Base-by-base conservation (phyloP, 2,888 invertebrate species). In the Boloria euphrosyne region DNA sequence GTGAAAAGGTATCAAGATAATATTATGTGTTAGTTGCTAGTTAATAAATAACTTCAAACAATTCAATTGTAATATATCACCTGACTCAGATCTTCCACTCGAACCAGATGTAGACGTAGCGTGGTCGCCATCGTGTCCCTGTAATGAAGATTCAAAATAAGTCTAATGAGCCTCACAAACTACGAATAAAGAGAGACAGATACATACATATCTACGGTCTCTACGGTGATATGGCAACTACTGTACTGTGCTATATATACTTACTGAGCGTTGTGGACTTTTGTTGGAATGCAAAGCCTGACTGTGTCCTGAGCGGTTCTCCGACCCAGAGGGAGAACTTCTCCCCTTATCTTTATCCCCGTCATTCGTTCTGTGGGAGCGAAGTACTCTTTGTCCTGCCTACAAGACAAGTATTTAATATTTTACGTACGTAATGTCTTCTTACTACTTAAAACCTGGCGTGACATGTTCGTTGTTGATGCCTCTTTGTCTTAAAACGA, bases 291-390 rank as follows among this genome's bases (percentile, higher is more conserved):
- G 85, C 77, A 87, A 81, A 76, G 82, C 77, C 71, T 83, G 82
- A 76, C 76, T 77, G 66, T 80, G 78, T 73, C 81, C 80, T 61
- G 82, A 80, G 66, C 82, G 77, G 66, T 73, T 75, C 67, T 79
- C 81, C 63, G 83, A 76, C 74, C 84, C 85, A 67, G 81, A 80
- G 74, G 90, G 89, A 73, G 89, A 90, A 65, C 83, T 85, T 79
- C 87, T 81, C 78, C 80, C 93, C 79, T 87, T 89, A 76, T 82
- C 93, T 88, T 84, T 93, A 70, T 89, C 90, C 89, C 78, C 93
- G 87, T 87, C 95, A 91, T 80, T 94, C 85, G 87, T 95, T 89
- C 78, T 93, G 89, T 79, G 94, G 82, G 89, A 94, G 87, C 93
- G 89, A 72, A 93, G 87, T 74, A 93, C 92, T 78, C 92, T 86